Conservation (phyloP, 1,140 invertebrate species). For the Cyrtorhinus lividipennis region DNA sequence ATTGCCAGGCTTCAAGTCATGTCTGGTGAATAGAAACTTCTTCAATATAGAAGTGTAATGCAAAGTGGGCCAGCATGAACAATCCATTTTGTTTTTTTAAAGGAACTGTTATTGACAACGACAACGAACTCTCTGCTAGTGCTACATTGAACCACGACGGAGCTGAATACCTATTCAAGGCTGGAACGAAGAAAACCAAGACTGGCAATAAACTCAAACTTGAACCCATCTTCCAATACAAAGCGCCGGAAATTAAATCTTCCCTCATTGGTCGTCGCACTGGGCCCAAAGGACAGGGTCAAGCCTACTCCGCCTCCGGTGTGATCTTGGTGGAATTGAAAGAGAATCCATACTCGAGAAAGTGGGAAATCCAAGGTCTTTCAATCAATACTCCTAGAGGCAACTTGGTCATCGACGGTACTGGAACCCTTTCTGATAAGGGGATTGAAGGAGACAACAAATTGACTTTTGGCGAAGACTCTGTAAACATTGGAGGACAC, state of each 20-base stretch:
- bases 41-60: not conserved
- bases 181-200: slow-evolving; percentile 43
- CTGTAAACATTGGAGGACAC: slow-evolving; percentile 31
- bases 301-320: slow-evolving; percentile 19
- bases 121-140: slow-evolving; percentile 38
- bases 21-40: too few species aligned
- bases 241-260: slow-evolving; percentile 33
- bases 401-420: slow-evolving; percentile 29
- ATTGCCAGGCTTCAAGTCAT: too few species aligned
- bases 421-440: slow-evolving; percentile 28
- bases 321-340: slow-evolving; percentile 35
- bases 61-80: not conserved
- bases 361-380: slow-evolving; percentile 40
- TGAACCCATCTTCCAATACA: slow-evolving; percentile 52
- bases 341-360: slow-evolving; percentile 30
- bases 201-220: slow-evolving; percentile 37
- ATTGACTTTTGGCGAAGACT: slow-evolving; percentile 36
- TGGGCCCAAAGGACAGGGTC: slow-evolving; percentile 25
- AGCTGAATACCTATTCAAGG: slow-evolving; percentile 41
- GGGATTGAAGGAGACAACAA: slow-evolving; percentile 33
- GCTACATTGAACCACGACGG: slow-evolving; percentile 40
- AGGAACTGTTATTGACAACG: slow-evolving; percentile 34
- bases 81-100: slow-evolving; percentile 1
- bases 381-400: slow-evolving; percentile 33
- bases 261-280: slow-evolving; percentile 27